Conservation (phyloP, 2,797 vertebrate species). For the Hylomyscus alleni region DNA sequence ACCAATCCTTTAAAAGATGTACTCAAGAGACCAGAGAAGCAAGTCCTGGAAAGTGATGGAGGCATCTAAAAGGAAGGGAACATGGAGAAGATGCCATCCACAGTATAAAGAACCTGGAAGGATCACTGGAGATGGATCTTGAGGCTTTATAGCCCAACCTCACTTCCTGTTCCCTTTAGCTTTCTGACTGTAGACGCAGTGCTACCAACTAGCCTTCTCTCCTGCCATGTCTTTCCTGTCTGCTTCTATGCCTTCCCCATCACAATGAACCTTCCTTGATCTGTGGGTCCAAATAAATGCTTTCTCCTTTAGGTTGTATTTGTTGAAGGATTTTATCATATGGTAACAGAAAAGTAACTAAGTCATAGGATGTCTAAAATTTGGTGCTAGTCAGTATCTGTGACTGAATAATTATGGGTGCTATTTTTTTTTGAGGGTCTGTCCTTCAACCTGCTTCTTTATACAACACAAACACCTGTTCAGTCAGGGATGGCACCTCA, state of each 20-base stretch:
- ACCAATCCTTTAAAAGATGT: neutral
- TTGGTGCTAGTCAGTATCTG: neutral
- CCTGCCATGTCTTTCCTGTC: neutral
- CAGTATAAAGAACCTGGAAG: fast-evolving
- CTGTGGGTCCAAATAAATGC: neutral
- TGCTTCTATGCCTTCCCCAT: neutral
- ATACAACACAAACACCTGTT: neutral
- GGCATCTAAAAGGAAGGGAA: fast-evolving
- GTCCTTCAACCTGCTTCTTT: neutral
- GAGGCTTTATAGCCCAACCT: neutral
- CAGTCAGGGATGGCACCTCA: neutral
- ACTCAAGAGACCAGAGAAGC: neutral
- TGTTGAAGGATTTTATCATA: neutral
- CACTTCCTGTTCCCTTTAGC: neutral
- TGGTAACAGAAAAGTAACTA: neutral
- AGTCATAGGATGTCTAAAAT: neutral
- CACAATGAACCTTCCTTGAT: neutral
- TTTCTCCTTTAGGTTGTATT: neutral
- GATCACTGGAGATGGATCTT: neutral
- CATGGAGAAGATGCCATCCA: neutral
- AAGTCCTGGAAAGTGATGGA: neutral
- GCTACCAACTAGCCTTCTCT: neutral
- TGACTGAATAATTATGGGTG: neutral
- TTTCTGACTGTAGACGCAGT: neutral
- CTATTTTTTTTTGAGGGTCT: neutral